phyloP scores from a whole-genome alignment of 2,113 vertebrate genomes.

The Grus americana region DNA sequence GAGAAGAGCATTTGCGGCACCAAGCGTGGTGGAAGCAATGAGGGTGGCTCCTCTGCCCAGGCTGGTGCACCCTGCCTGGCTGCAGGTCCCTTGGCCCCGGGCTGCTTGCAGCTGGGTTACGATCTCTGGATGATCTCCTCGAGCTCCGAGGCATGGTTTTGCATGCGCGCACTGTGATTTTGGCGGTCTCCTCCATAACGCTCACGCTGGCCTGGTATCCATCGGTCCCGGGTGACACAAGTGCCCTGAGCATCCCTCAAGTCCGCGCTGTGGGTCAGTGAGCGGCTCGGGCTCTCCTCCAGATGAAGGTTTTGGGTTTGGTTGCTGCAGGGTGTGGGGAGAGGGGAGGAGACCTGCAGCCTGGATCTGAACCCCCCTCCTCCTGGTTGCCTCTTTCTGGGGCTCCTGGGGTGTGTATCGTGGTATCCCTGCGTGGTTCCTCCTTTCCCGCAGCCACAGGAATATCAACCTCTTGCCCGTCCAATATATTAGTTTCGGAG shows the following conservation, averaged over 20 bases:
- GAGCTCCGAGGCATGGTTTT: not conserved
- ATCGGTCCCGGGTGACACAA: not conserved
- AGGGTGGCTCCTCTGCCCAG: not conserved
- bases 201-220: not conserved
- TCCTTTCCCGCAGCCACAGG: not conserved
- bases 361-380: not conserved
- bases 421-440: not conserved
- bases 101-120: not conserved
- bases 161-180: not conserved
- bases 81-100: not conserved
- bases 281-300: not conserved
- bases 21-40: not conserved
- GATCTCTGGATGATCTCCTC: not conserved
- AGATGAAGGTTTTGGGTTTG: not conserved
- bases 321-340: not conserved
- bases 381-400: not conserved
- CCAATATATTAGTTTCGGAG: not conserved
- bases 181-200: not conserved
- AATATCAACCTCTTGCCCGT: not conserved
- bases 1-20: not conserved
- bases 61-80: not conserved
- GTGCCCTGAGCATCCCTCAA: not conserved
- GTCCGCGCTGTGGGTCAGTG: accelerated
- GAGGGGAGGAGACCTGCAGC: not conserved
- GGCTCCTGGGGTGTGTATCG: not conserved